phyloP scores from a whole-genome alignment of 2,888 invertebrate genomes.

The Hypena proboscidalis region DNA sequence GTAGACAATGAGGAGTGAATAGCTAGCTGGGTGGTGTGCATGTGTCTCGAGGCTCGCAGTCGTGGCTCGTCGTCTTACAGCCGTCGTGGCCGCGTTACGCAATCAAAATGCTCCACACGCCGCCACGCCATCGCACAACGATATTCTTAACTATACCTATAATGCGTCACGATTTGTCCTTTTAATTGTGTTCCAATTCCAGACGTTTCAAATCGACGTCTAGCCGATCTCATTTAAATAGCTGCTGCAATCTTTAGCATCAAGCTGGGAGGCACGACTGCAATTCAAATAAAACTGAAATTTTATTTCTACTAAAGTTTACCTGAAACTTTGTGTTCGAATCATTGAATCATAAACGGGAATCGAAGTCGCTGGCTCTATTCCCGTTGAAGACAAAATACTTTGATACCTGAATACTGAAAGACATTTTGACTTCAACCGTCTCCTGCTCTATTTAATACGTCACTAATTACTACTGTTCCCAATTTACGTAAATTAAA shows the following conservation, averaged over 20 bases:
- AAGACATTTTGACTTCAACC: too few species aligned
- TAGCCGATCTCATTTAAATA: constrained; percentile 17
- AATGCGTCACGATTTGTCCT: constrained; percentile 65
- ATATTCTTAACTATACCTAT: constrained; percentile 50
- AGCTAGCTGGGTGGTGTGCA: constrained; percentile 36
- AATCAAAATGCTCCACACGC: constrained; percentile 53
- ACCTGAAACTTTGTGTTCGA: too few species aligned
- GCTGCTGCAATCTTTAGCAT: constrained; percentile 1
- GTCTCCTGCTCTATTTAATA: too few species aligned
- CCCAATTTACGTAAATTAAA: too few species aligned
- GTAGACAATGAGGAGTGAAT: constrained; percentile 31
- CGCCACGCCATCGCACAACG: constrained; percentile 46
- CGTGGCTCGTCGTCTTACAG: constrained; percentile 38
- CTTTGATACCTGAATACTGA: too few species aligned
- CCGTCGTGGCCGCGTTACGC: constrained; percentile 54
- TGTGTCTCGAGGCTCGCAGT: constrained; percentile 26
- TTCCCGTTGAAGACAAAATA: too few species aligned
- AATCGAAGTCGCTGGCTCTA: too few species aligned
- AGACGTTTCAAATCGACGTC: constrained; percentile 41
- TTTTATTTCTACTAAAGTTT: too few species aligned
- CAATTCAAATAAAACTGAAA: background rate
- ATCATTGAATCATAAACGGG: too few species aligned
- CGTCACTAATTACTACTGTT: too few species aligned
- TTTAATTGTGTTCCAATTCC: constrained; percentile 62
- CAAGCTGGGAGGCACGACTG: background rate